These are phyloP conservation scores for Eurypyga helias DNA, from an alignment of 2,113 vertebrate species.

Conservation along the genomic window DNA sequence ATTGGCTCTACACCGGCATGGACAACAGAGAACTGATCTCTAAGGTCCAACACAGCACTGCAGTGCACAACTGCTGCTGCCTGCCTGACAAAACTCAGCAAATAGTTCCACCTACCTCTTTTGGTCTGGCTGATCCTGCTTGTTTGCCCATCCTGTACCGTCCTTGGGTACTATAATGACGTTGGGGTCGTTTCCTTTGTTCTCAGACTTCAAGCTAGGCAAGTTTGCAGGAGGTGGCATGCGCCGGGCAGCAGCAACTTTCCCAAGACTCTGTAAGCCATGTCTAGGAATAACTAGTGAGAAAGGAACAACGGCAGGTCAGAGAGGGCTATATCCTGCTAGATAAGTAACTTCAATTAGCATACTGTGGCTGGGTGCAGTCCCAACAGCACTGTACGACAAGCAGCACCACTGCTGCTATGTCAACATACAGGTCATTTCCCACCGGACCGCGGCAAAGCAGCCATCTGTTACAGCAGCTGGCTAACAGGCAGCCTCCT, in stretches of 20 bases:
- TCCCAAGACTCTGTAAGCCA: slow-evolving; percentile 99
- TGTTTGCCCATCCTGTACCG: slow-evolving; percentile 99
- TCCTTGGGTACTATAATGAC: slow-evolving; percentile 99
- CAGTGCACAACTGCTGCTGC: neutral
- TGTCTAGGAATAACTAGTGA: slow-evolving; percentile 93
- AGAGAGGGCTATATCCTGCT: neutral
- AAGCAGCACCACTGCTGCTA: neutral
- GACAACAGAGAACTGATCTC: neutral
- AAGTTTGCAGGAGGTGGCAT: slow-evolving; percentile 99
- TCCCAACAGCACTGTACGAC: neutral
- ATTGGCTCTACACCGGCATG: accelerated
- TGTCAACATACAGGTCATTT: neutral
- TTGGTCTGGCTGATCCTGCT: slow-evolving; percentile 99
- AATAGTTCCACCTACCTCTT: slow-evolving; percentile 84
- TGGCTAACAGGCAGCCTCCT: neutral
- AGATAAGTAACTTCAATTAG: neutral
- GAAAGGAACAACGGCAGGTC: neutral
- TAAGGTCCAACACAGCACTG: neutral
- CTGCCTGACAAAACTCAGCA: neutral
- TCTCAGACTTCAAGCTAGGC: slow-evolving; percentile 99
- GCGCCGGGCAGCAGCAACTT: slow-evolving; percentile 98
- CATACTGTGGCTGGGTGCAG: neutral
- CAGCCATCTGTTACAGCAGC: neutral
- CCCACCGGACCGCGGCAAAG: neutral
- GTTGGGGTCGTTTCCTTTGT: slow-evolving; percentile 99